phyloP scores from a whole-genome alignment of 2,888 invertebrate species.

The Diaprepes abbreviatus region DNA sequence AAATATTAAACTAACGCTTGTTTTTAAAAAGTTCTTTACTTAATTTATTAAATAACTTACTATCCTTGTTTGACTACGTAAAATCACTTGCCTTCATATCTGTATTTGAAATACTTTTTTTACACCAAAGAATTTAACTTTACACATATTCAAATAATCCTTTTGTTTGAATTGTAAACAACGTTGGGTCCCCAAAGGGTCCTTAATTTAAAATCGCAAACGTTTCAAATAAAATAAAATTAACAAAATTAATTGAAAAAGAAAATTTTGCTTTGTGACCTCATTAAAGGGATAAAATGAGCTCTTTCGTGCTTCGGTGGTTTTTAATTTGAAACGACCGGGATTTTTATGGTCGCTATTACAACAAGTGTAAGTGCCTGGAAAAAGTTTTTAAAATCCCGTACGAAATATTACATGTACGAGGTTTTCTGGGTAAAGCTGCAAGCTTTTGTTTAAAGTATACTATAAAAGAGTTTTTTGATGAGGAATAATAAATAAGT shows the following conservation, averaged over 20 bases:
- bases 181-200: constrained; percentile 7
- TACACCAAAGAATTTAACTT: constrained; percentile 3
- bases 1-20: too few species aligned
- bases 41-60: too few species aligned
- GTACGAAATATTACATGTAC: not conserved
- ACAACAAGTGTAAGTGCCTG: constrained; percentile 16
- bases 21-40: too few species aligned
- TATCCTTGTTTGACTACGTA: too few species aligned
- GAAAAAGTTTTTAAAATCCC: constrained; percentile 18
- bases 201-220: constrained; percentile 11
- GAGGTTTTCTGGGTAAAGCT: not conserved
- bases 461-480: too few species aligned
- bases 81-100: too few species aligned
- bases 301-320: constrained; percentile 34
- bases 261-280: constrained; percentile 32
- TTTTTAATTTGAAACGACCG: constrained; percentile 34
- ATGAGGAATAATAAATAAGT: too few species aligned
- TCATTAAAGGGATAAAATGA: constrained; percentile 34
- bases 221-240: constrained; percentile 24
- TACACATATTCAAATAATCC: not conserved
- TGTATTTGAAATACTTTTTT: too few species aligned
- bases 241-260: constrained; percentile 30
- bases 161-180: not conserved
- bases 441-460: not conserved
- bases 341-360: constrained; percentile 31